A percentile compares a stretch with the other conserved stretches of the same genome.
Evolutionary conservation across 2,797 vertebrate genomes (phyloP).

Genomic region (Microchirus variegatus): DNA sequence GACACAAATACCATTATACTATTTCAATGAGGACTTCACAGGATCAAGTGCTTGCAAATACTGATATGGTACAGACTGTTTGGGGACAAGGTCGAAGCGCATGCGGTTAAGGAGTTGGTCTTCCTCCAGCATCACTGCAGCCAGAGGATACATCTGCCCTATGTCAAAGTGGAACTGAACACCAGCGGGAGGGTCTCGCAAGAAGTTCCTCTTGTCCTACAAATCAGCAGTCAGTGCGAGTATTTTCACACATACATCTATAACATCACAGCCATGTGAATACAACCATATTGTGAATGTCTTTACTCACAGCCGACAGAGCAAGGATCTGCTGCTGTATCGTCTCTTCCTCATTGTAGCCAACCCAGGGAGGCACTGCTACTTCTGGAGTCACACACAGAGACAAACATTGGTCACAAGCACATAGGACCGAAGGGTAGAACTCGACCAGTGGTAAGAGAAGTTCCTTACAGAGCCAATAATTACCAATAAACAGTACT

Average conservation of each 20-base stretch:
- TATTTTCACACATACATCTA: fast-evolving
- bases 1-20: slow-evolving; percentile 12
- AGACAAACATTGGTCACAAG: background rate
- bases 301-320: slow-evolving; percentile 91
- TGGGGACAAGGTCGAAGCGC: slow-evolving; percentile 97
- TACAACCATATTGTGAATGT: background rate
- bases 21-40: too few relatives aligned
- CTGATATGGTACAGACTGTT: slow-evolving; percentile 85
- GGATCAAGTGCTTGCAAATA: background rate
- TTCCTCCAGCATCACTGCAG: slow-evolving; percentile 95
- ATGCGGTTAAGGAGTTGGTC: slow-evolving; percentile 96
- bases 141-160: slow-evolving; percentile 94
- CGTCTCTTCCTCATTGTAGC: slow-evolving; percentile 95
- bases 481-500: too few relatives aligned
- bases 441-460: background rate
- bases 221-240: slow-evolving; percentile 1
- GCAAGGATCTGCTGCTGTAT: slow-evolving; percentile 97
- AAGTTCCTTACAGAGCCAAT: background rate
- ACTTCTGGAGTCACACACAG: slow-evolving; percentile 76
- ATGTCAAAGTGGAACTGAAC: slow-evolving; percentile 97
- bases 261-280: background rate
- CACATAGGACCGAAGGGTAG: background rate
- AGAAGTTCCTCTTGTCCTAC: slow-evolving; percentile 95
- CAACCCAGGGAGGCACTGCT: slow-evolving; percentile 94
- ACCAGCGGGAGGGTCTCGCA: slow-evolving; percentile 94